A percentile compares a stretch with the other conserved stretches of the same genome.
Conservation (phyloP, 2,888 invertebrate species). For the Cephus nigrinus region DNA sequence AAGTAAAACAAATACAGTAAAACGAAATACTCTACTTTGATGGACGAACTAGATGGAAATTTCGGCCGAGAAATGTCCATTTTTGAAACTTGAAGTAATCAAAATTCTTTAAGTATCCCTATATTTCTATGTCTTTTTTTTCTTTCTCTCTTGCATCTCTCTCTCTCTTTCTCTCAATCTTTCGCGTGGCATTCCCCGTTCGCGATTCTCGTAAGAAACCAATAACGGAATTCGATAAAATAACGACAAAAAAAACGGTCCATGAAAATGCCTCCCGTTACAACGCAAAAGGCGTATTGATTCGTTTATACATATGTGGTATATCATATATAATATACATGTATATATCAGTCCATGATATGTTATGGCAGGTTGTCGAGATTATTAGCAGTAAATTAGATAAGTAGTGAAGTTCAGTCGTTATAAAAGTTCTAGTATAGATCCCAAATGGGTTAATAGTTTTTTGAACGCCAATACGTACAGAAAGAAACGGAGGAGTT, state of each 20-base stretch:
- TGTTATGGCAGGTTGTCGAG: constrained; percentile 39
- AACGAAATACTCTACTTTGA: not conserved
- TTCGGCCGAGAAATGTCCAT: not conserved
- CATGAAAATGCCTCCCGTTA: not conserved
- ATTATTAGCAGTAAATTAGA: constrained; percentile 1
- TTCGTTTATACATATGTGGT: not conserved
- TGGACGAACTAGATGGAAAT: not conserved
- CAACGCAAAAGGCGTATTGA: not conserved
- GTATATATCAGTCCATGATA: constrained; percentile 33
- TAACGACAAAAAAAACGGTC: not conserved
- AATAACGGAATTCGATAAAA: not conserved
- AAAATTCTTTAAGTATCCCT: not conserved
- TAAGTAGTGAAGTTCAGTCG: not conserved
- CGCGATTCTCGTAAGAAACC: not conserved
- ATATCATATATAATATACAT: not conserved
- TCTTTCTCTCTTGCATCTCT: not conserved
- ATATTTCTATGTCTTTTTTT: not conserved
- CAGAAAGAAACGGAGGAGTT: not conserved
- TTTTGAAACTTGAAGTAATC: not conserved
- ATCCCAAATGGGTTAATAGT: constrained; percentile 6
- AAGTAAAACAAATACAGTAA: no score
- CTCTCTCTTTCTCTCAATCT: not conserved
- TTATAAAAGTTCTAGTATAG: not conserved
- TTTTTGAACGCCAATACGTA: not conserved
- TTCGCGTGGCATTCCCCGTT: not conserved